phyloP scores from a whole-genome alignment of 2,113 vertebrate genomes.

The Labeo catla region DNA sequence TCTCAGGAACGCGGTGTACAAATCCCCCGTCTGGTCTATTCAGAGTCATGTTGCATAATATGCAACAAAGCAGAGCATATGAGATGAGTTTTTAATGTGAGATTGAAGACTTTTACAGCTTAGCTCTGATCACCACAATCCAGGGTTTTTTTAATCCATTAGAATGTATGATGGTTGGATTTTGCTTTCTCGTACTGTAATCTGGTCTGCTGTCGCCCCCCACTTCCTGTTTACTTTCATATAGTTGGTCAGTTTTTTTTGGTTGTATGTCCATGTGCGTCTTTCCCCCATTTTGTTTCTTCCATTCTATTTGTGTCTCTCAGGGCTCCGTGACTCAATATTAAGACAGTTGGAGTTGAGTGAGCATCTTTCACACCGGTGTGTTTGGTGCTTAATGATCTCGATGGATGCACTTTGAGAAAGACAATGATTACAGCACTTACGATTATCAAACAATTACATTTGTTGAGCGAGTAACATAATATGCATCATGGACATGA shows the following conservation, averaged over 20 bases:
- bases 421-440: background rate
- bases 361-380: background rate
- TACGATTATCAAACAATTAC: constrained; percentile 37
- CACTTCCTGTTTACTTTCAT: background rate
- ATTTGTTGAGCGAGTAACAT: constrained; percentile 9
- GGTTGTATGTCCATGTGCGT: background rate
- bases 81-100: constrained; percentile 3
- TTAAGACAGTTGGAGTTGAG: background rate
- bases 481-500: background rate
- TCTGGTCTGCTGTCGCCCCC: background rate
- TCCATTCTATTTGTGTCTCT: constrained; percentile 18
- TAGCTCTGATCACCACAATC: constrained; percentile 28
- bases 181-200: constrained; percentile 43
- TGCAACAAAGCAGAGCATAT: background rate
- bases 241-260: background rate
- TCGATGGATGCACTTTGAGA: constrained; percentile 1
- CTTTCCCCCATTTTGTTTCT: too few relatives aligned
- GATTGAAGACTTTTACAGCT: constrained; percentile 18
- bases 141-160: constrained; percentile 41
- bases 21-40: background rate
- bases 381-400: constrained; percentile 1
- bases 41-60: constrained; percentile 20
- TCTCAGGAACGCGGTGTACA: background rate
- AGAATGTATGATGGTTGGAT: constrained; percentile 27
- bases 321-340: constrained; percentile 14